Evolutionary conservation across 2,797 vertebrate genomes (phyloP), one percentile per base, ranked within the genome.

Genomic region (Dicrostonyx torquatus): DNA sequence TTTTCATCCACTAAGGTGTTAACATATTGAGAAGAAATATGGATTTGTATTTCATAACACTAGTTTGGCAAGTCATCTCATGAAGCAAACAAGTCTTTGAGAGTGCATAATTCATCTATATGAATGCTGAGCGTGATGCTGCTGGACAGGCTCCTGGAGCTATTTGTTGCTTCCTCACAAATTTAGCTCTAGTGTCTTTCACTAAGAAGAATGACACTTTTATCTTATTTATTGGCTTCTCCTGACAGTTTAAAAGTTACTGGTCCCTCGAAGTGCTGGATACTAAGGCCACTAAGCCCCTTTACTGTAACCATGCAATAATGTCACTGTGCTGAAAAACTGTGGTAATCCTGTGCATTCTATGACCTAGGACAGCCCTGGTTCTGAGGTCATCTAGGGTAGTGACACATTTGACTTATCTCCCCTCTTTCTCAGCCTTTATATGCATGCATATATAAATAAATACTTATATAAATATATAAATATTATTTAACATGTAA

Each of bases 151-250:
- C 14, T 82, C 90, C 48, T 24, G 48, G 73, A 37, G 48, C 17
- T n/a, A 31, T 62, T 87, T 26, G 86, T 83, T 48, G 43, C 72
- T 93, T 94, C 11, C 17, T 72, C 24, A 86, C n/a, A 87, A 75
- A 83, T 50, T 83, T 60, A 97, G 48, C n/a, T 11, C 40, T 73
- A 66, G 24, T 55, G 4, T 37, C 8, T 12, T 48, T 1, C 2
- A 78, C 17, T 70, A 73, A 78, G n/a, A 83, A 89, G 70, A 48
- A 0, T 18, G 87, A 89, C 34, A 85, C 15, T 80, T 40, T 90
- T 37, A 58, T 62, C 15, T 43, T 60, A 70, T 22, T 64, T 53
- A 84, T 78, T 68, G 11, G 70, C 26, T 91, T 91, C 94, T 87
- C 11, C 31, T 84, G 45, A 88, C 77, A 92, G 20, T 75, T 78